Evolutionary conservation across 2,113 vertebrate genomes (phyloP).

Genomic region (Dunckerocampus dactyliophorus): DNA sequence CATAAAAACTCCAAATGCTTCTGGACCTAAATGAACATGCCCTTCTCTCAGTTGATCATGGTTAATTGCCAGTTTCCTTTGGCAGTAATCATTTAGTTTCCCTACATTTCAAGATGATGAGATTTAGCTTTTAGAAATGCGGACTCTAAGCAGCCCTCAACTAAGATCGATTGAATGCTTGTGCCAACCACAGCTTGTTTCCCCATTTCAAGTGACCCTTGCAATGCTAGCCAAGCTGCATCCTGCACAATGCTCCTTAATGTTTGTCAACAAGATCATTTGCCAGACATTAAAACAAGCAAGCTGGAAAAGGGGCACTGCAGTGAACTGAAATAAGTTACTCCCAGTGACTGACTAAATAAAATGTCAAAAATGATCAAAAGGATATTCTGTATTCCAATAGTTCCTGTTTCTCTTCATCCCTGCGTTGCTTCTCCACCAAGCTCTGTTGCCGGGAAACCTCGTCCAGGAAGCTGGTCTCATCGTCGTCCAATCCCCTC

Average conservation of each 20-base stretch:
- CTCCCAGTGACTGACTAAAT: neutral
- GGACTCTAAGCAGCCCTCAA: neutral
- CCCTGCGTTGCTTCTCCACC: constrained; percentile 91
- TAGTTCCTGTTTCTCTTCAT: constrained; percentile 89
- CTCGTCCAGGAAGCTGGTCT: constrained; percentile 92
- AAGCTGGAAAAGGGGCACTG: neutral
- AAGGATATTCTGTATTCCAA: constrained; percentile 98
- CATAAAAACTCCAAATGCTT: too few relatives aligned
- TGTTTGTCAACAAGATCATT: neutral
- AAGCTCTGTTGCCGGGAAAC: constrained; percentile 93
- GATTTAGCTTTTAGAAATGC: neutral
- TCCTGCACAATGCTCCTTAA: too few relatives aligned
- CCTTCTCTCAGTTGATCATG: too few relatives aligned
- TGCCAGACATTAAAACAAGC: neutral
- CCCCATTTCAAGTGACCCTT: neutral
- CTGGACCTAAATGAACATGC: too few relatives aligned
- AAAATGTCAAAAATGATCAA: constrained; percentile 39
- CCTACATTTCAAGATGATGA: neutral
- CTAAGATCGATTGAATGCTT: neutral
- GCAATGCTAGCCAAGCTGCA: too few relatives aligned
- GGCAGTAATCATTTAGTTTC: too few relatives aligned
- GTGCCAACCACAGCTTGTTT: neutral
- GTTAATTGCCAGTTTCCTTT: too few relatives aligned
- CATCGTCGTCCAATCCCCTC: constrained; percentile 93
- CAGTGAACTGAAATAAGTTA: neutral